Percentiles rank a stretch among this genome's conserved stretches.
These are phyloP conservation scores for Liparis tanakae DNA, from an alignment of 2,797 vertebrate species.

Conservation along the genomic window DNA sequence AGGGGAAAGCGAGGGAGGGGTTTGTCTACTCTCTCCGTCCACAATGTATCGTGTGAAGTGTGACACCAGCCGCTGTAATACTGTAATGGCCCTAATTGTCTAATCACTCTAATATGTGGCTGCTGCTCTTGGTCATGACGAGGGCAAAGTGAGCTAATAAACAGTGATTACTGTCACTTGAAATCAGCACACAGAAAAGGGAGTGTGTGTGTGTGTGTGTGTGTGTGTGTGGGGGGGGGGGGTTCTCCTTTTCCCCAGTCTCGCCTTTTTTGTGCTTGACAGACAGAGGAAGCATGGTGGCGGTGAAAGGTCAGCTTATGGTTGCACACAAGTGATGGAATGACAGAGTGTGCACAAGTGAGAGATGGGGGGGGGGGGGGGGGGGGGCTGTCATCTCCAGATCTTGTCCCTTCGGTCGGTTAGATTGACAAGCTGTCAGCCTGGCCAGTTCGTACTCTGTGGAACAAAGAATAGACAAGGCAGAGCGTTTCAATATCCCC, in stretches of 20 bases:
- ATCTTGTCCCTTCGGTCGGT: conserved; percentile 59
- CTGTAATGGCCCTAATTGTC: conserved; percentile 77
- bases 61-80: conserved; percentile 70
- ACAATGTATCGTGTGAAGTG: conserved; percentile 52
- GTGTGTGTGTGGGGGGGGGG: conserved; percentile 21
- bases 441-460: conserved; percentile 61
- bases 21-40: conserved; percentile 48
- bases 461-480: conserved; percentile 85
- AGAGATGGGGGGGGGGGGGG: conserved; percentile 13
- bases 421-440: conserved; percentile 78
- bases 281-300: conserved; percentile 75
- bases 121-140: conserved; percentile 70
- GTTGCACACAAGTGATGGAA: conserved; percentile 78
- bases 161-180: conserved; percentile 68
- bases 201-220: no score
- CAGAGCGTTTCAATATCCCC: conserved; percentile 74
- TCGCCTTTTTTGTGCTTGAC: conserved; percentile 59
- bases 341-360: conserved; percentile 43
- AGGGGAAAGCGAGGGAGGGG: conserved; percentile 42
- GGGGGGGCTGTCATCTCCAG: conserved; percentile 77
- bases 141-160: conserved; percentile 75
- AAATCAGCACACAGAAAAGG: conserved; percentile 64
- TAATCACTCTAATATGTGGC: conserved; percentile 76
- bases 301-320: conserved; percentile 85
- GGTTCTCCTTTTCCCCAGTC: conserved; percentile 1